Evolutionary conservation across 2,888 invertebrate genomes (phyloP).

Genomic region (Trichogramma evanescens): DNA sequence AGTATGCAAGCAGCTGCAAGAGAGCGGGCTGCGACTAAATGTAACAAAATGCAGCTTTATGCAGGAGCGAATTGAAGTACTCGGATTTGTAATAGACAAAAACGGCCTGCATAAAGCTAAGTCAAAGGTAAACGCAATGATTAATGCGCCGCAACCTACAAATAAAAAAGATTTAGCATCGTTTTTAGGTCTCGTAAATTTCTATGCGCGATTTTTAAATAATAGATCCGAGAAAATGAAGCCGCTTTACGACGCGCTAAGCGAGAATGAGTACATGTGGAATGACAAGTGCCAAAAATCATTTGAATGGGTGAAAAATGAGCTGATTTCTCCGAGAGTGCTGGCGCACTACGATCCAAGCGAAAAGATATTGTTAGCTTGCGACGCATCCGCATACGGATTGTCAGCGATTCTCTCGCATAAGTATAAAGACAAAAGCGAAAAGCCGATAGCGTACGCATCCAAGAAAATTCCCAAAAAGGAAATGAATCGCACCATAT

Average conservation of each 20-base stretch:
- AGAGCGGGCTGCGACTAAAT: too few relatives aligned
- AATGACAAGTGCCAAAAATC: slow-evolving; percentile 15
- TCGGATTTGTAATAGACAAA: too few relatives aligned
- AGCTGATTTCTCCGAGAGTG: slow-evolving; percentile 14
- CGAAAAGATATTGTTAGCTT: slow-evolving; percentile 15
- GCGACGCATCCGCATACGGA: slow-evolving; percentile 20
- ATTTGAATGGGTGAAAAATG: slow-evolving; percentile 19
- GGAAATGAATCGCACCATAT: slow-evolving; percentile 17
- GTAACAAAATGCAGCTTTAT: too few relatives aligned
- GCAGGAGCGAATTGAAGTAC: too few relatives aligned
- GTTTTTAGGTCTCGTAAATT: neutral
- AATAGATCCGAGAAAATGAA: slow-evolving; percentile 3
- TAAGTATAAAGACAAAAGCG: slow-evolving; percentile 12
- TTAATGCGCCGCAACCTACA: too few relatives aligned
- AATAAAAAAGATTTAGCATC: too few relatives aligned
- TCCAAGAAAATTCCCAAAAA: slow-evolving; percentile 12
- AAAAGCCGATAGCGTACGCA: slow-evolving; percentile 20
- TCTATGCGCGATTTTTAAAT: slow-evolving; percentile 8
- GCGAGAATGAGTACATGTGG: slow-evolving; percentile 12
- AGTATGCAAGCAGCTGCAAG: too few relatives aligned
- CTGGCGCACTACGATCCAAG: slow-evolving; percentile 20
- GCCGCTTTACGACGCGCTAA: slow-evolving; percentile 15
- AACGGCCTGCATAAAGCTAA: too few relatives aligned
- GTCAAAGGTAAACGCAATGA: too few relatives aligned
- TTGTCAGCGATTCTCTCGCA: slow-evolving; percentile 18